Conservation (phyloP, 2,888 invertebrate species). For the Epirrhoe tristata region DNA sequence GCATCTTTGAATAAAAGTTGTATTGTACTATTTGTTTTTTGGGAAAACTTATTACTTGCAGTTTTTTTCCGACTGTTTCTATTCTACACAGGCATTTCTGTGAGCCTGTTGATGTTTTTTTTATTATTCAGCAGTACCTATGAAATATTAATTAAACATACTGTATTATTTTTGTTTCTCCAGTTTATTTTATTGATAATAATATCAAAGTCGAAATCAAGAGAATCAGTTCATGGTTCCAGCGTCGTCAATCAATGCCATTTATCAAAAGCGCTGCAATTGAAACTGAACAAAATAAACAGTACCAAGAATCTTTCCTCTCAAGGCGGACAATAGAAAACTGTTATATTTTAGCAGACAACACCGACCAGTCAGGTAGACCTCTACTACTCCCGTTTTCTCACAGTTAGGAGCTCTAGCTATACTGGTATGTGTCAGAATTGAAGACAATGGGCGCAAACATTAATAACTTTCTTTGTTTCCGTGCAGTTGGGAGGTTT, state of each 20-base stretch:
- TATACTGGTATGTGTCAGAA: slow-evolving; percentile 63
- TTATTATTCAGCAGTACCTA: no score
- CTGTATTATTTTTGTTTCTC: neutral
- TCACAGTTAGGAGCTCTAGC: slow-evolving; percentile 52
- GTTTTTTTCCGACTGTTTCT: no score
- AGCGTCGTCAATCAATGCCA: slow-evolving; percentile 57
- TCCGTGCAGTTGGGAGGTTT: slow-evolving; percentile 54
- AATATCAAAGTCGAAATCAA: slow-evolving; percentile 15
- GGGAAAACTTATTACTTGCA: no score
- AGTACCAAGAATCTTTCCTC: slow-evolving; percentile 65
- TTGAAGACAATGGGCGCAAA: slow-evolving; percentile 76
- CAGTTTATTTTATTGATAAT: neutral
- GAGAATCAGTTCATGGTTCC: slow-evolving; percentile 2
- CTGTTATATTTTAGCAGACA: slow-evolving; percentile 71
- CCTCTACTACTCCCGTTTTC: slow-evolving; percentile 42
- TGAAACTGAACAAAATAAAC: slow-evolving; percentile 64
- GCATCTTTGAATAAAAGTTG: neutral
- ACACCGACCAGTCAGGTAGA: slow-evolving; percentile 58
- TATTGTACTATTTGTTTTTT: no score
- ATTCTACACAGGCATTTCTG: no score
- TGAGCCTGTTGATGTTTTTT: no score
- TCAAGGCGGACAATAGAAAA: slow-evolving; percentile 70
- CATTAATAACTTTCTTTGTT: slow-evolving; percentile 84
- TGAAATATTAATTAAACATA: no score
- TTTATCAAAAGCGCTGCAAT: slow-evolving; percentile 62